These are phyloP conservation scores for Polymixis lichenea DNA, from an alignment of 2,888 invertebrate genomes.

Conservation along the genomic window DNA sequence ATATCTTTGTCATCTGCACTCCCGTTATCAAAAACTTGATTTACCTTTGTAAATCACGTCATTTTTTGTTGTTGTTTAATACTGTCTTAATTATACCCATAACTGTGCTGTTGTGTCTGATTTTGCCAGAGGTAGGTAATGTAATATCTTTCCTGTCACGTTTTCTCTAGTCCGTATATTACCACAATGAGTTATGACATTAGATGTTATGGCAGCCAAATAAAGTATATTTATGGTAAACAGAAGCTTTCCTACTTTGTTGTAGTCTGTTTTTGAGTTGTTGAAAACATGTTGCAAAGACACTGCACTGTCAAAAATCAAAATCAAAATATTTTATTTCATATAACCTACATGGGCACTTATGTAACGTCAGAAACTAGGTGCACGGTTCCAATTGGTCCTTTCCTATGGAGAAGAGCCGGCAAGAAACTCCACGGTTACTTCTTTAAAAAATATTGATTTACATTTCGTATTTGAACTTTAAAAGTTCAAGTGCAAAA, in stretches of 20 bases:
- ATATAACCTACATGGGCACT: too few relatives aligned
- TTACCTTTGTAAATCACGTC: constrained; percentile 1
- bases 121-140: not conserved
- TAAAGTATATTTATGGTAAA: not conserved
- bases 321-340: too few relatives aligned
- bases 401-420: too few relatives aligned
- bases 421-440: too few relatives aligned
- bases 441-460: too few relatives aligned
- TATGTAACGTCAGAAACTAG: too few relatives aligned
- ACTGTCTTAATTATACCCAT: not conserved
- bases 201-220: not conserved
- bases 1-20: constrained; percentile 28
- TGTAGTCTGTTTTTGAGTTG: not conserved
- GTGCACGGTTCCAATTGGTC: too few relatives aligned
- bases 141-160: constrained; percentile 6
- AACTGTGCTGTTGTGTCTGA: not conserved
- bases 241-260: not conserved
- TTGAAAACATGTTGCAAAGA: not conserved
- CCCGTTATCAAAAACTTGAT: constrained; percentile 5
- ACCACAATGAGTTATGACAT: constrained; percentile 1
- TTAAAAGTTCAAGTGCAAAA: not conserved
- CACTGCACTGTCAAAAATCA: not conserved
- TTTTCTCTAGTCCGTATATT: not conserved
- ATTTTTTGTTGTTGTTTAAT: not conserved
- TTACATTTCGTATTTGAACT: not conserved